Conservation (phyloP, 1,140 invertebrate species). For the Ostrea edulis region DNA sequence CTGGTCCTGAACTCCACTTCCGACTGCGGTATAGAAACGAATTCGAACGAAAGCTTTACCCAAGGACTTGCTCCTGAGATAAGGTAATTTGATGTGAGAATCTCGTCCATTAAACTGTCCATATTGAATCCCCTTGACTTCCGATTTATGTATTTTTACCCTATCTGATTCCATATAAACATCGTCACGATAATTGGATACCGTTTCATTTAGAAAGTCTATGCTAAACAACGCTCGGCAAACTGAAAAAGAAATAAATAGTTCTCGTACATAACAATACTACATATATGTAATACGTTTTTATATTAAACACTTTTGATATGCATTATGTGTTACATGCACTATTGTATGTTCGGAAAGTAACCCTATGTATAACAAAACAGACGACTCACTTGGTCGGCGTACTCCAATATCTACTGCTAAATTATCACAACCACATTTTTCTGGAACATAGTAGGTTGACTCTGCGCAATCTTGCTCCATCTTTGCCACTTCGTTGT, state of each 20-base stretch:
- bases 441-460: not conserved
- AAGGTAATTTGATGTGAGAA: not conserved
- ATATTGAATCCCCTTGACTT: not conserved
- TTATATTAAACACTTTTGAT: no score
- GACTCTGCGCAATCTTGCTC: not conserved
- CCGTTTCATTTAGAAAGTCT: not conserved
- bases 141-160: not conserved
- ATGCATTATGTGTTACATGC: no score
- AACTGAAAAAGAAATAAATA: not conserved
- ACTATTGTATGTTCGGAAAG: no score
- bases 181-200: not conserved
- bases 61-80: not conserved
- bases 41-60: not conserved
- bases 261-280: no score
- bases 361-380: no score
- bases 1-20: not conserved
- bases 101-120: not conserved
- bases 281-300: no score
- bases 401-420: not conserved
- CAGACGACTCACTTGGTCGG: not conserved
- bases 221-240: not conserved
- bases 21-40: not conserved
- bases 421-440: not conserved
- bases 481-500: slow-evolving; percentile 13
- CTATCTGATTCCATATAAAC: not conserved